Base-by-base conservation (phyloP, 2,797 vertebrate genomes). In the Hyperoplus immaculatus region DNA sequence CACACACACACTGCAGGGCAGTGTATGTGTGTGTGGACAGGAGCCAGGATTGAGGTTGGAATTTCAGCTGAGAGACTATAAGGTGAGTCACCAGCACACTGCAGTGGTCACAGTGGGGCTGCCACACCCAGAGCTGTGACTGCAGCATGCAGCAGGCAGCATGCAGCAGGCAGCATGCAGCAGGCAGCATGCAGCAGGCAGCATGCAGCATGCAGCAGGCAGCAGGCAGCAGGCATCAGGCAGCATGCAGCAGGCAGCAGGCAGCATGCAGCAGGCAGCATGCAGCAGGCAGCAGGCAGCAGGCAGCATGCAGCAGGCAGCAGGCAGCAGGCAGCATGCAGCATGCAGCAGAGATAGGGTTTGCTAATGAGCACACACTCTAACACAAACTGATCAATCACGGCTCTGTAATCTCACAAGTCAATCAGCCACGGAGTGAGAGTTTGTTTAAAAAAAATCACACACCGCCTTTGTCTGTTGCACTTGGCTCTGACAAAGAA, bases 51-150 rank as follows among this genome's bases (percentile, higher is more conserved):
- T 54, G 46, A 76, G 82, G 49, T 21, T 89, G 75, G 67, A 89
- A 88, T 89, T 88, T 87, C 87, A 88, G 85, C 78, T 29, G 56
- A 54, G 64, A 69, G 70, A 49, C 79, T 68, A 29, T 29, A 58
- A 87, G 88, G 84, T 90, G 87, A 90, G 87, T 89, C 87, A 89
- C 74, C 39, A 29, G 29, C 29, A 68, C 78, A 57, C 81, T 83
- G 84, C 92, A 86, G 80, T 61, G 79, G 66, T 69, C 84, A 75
- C 2, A 69, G 71, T 51, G 0, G 54, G 29, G 29, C 64, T 1
- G 58, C 58, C 78, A 69, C 84, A 36, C 74, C 81, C 76, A 39
- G 49, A 69, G 29, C 29, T 29, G 29, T 0, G 60, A 43, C 63
- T 62, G 75, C 81, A 70, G 80, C 84, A 45, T 41, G 29, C 51